A percentile compares a stretch with the other conserved stretches of the same genome.
Conservation (phyloP, 2,888 invertebrate species). For the Congeria kusceri region DNA sequence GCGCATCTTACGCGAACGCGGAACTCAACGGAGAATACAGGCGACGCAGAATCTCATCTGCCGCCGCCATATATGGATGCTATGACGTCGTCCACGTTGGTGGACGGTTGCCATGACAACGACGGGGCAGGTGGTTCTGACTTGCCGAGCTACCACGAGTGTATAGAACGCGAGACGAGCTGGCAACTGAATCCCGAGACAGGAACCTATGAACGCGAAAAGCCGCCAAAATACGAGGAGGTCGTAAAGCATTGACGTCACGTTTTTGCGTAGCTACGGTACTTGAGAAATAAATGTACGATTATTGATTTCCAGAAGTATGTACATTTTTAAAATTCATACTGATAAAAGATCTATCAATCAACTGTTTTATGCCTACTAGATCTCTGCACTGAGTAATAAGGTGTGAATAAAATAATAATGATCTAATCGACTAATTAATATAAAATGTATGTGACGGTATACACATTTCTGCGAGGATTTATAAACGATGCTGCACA, state of each 20-base stretch:
- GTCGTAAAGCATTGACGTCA: conserved; percentile 7
- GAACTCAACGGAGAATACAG: not conserved
- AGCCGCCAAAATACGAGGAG: conserved; percentile 47
- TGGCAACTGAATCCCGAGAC: conserved; percentile 21
- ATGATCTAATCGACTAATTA: too few species aligned
- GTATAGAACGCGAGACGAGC: not conserved
- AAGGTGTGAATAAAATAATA: too few species aligned
- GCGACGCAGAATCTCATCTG: not conserved
- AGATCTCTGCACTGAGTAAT: too few species aligned
- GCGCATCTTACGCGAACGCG: conserved; percentile 4
- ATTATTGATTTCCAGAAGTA: too few species aligned
- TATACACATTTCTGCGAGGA: too few species aligned
- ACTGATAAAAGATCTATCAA: too few species aligned
- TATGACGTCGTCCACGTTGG: not conserved
- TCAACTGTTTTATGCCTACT: too few species aligned
- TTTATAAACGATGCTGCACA: too few species aligned
- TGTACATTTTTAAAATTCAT: too few species aligned
- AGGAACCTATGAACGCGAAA: conserved; percentile 23
- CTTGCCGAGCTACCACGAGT: conserved; percentile 21
- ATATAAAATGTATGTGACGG: too few species aligned
- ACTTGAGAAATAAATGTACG: too few species aligned
- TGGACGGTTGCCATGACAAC: not conserved
- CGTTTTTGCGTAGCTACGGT: too few species aligned
- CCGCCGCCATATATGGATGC: conserved; percentile 34
- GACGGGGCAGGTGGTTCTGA: conserved; percentile 15